Evolutionary conservation across 1,140 invertebrate species (phyloP).

Genomic region (Tetraneura akinire): DNA sequence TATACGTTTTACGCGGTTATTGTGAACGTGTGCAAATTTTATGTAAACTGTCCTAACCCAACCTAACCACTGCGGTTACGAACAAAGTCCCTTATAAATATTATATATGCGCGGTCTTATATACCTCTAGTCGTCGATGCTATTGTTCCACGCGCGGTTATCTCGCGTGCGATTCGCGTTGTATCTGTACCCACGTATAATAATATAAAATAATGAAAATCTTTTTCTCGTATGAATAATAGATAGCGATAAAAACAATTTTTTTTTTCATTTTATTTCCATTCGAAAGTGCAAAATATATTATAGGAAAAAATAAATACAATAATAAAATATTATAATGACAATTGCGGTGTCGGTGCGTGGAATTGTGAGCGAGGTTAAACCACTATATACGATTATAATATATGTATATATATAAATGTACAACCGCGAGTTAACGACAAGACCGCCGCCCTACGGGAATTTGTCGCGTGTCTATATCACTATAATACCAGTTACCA

Average conservation of each 20-base stretch:
- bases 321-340: too few species aligned
- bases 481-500: neutral
- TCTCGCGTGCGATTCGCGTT: neutral
- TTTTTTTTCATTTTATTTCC: neutral
- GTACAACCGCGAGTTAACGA: neutral
- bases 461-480: neutral
- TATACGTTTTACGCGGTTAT: conserved; percentile 8
- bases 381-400: too few species aligned
- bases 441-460: neutral
- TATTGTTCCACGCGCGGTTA: neutral
- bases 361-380: too few species aligned
- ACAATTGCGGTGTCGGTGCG: too few species aligned
- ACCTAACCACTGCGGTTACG: neutral
- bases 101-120: neutral
- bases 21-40: neutral
- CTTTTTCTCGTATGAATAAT: neutral
- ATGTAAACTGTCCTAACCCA: neutral
- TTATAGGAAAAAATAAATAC: too few species aligned
- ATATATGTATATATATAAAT: neutral
- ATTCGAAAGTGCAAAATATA: too few species aligned
- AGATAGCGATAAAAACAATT: neutral
- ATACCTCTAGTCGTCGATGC: neutral
- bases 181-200: neutral
- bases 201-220: too few species aligned
- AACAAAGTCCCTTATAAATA: neutral